Base-by-base conservation (phyloP, 2,797 vertebrate genomes). In the Coluber constrictor region DNA sequence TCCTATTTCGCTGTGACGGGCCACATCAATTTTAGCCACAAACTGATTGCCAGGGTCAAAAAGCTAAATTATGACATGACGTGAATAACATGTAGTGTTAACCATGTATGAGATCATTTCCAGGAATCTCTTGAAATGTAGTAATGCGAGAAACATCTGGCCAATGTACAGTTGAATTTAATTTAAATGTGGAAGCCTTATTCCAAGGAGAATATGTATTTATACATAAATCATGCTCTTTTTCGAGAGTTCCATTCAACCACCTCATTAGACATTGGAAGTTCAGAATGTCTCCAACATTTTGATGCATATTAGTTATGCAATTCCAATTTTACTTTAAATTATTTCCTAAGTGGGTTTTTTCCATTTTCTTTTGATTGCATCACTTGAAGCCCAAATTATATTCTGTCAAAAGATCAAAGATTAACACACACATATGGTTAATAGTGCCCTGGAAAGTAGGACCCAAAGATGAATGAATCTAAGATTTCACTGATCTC, bases 141-240 rank as follows among this genome's bases (percentile, higher is more conserved):
- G 96, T 97, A 97, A 98, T 98, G 97, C 93, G 97, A 97, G 97
- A 98, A 97, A 96, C 98, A 98, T 98, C 97, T 98, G 98, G 96
- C 93, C 94, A 95, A 96, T 95, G 95, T 95, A 93, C 56, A 95
- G 95, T 96, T 95, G 96, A 37, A 0, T 97, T 96, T 97, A 97
- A 97, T 97, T 98, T 97, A 97, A 97, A 96, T 96, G 96, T 98
- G 97, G 97, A 97, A 96, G 95, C 94, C 94, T 87, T 89, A 94
- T 95, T 94, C 97, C 96, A 96, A 95, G 92, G 87, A 60, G 89
- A 93, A 95, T 89, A 95, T 95, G 94, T 94, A 95, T 97, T 97
- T 97, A 96, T 96, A 97, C 96, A 96, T 95, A 95, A 94, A 94
- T 95, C 97, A 92, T 74, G 70, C 63, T 92, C 89, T 96, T 96